Evolutionary conservation across 2,113 vertebrate genomes (phyloP).

Genomic region (Panthera tigris): DNA sequence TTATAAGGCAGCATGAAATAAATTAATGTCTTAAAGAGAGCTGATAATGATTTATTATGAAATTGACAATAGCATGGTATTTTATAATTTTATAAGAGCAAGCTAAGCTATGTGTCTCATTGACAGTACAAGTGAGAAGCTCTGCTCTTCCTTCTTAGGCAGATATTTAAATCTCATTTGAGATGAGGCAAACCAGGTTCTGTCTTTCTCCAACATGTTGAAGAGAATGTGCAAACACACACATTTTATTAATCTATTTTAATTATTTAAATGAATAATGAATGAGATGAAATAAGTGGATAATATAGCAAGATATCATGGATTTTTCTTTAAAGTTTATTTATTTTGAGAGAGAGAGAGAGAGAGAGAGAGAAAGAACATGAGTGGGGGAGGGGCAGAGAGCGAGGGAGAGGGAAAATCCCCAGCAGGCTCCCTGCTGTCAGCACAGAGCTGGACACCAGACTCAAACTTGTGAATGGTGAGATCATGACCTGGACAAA

Average conservation of each 20-base stretch:
- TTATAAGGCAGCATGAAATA: conserved; percentile 71
- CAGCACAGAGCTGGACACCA: too few relatives aligned
- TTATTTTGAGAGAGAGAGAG: too few relatives aligned
- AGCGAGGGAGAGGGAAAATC: too few relatives aligned
- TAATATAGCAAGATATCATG: neutral
- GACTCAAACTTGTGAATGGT: too few relatives aligned
- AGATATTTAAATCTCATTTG: neutral
- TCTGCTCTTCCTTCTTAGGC: neutral
- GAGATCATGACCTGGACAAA: too few relatives aligned
- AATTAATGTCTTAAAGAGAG: conserved; percentile 73
- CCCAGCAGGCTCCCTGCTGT: too few relatives aligned
- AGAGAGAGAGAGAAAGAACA: too few relatives aligned
- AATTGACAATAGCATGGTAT: conserved; percentile 68
- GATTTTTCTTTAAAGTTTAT: neutral
- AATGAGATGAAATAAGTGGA: neutral
- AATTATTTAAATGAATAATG: neutral
- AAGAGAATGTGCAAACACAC: neutral
- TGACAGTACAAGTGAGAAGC: conserved; percentile 63
- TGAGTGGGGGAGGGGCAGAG: too few relatives aligned
- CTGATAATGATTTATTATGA: conserved; percentile 72
- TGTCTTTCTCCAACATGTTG: neutral
- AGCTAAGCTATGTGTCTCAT: conserved; percentile 62
- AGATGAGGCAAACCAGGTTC: neutral
- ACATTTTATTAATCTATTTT: neutral
- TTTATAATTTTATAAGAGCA: conserved; percentile 68